A percentile compares a stretch with the other conserved stretches of the same genome.
Conservation (phyloP, 2,113 vertebrate genomes). For the Dolichotis patagonum region DNA sequence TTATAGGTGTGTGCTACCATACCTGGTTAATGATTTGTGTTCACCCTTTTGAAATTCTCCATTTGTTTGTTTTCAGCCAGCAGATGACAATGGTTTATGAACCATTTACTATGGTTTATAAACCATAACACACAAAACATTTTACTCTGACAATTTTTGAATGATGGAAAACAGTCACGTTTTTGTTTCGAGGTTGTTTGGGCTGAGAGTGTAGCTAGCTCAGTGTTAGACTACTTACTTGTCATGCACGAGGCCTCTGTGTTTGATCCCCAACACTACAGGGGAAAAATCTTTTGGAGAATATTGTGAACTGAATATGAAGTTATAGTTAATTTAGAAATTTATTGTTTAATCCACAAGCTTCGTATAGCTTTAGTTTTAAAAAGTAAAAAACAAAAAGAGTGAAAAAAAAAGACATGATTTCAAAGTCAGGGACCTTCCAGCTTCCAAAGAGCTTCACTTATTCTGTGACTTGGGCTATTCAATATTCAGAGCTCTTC, state of each 20-base stretch:
- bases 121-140: neutral
- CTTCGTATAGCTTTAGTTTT: neutral
- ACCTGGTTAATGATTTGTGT: neutral
- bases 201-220: neutral
- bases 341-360: neutral
- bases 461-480: too few species aligned
- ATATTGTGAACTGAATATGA: slow-evolving; percentile 11
- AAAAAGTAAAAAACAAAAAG: neutral
- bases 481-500: too few species aligned
- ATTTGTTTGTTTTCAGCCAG: neutral
- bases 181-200: neutral
- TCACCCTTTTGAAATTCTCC: neutral
- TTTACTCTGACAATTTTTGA: neutral
- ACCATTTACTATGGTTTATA: neutral
- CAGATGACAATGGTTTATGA: neutral
- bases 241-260: neutral
- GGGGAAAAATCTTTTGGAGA: neutral
- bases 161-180: neutral
- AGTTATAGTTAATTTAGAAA: neutral
- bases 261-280: neutral
- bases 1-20: too few species aligned
- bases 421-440: neutral
- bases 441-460: neutral
- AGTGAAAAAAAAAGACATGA: neutral
- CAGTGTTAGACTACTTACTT: neutral